Conservation (phyloP, 2,113 vertebrate genomes). For the Scartelaos histophorus region DNA sequence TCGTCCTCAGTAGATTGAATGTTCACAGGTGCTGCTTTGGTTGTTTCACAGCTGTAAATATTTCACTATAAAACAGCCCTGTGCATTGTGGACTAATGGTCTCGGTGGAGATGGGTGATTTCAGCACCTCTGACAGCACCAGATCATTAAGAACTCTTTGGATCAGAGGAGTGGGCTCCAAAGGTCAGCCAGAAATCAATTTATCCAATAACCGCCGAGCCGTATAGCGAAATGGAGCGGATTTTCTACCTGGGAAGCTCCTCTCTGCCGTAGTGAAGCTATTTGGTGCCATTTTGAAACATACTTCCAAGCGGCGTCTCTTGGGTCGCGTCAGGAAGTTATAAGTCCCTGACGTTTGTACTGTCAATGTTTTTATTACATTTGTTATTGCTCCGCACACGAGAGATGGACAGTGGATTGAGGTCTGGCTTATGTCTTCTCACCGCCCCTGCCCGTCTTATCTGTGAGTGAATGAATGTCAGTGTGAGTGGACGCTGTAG, state of each 20-base stretch:
- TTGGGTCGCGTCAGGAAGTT: not conserved
- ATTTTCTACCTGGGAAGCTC: slow-evolving; percentile 24
- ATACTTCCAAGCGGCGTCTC: not conserved
- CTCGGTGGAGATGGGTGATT: slow-evolving; percentile 56
- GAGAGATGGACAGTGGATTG: not conserved
- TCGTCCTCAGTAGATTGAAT: slow-evolving; percentile 13
- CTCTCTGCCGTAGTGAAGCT: slow-evolving; percentile 11
- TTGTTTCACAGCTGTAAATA: slow-evolving; percentile 24
- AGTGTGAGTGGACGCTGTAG: slow-evolving; percentile 15
- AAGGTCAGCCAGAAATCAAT: slow-evolving; percentile 70
- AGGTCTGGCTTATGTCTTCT: not conserved
- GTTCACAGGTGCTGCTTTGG: slow-evolving; percentile 45
- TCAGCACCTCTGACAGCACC: slow-evolving; percentile 75
- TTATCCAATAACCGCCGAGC: slow-evolving; percentile 54
- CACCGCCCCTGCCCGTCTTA: slow-evolving; percentile 6
- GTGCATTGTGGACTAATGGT: slow-evolving; percentile 36
- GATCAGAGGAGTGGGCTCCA: slow-evolving; percentile 44
- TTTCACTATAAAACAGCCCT: slow-evolving; percentile 34
- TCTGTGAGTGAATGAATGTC: slow-evolving; percentile 18
- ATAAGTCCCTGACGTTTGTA: not conserved
- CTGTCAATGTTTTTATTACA: not conserved
- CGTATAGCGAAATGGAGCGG: slow-evolving; percentile 8
- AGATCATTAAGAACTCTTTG: slow-evolving; percentile 70
- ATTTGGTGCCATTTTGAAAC: slow-evolving; percentile 5
- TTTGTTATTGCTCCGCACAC: not conserved